phyloP scores from a whole-genome alignment of 2,797 vertebrate species.

The Florisuga fusca region DNA sequence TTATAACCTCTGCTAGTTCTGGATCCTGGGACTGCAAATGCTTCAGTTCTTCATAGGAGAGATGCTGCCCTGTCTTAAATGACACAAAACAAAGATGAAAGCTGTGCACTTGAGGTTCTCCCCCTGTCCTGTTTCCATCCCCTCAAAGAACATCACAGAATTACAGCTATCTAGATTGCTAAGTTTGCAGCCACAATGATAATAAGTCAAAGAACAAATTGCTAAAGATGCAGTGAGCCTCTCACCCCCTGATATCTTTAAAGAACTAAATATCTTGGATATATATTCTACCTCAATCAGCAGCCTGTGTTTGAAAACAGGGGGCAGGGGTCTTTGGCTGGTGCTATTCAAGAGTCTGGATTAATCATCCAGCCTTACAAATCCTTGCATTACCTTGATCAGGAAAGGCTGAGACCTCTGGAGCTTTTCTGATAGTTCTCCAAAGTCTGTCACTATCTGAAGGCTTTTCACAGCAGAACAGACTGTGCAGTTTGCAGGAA shows the following conservation, averaged over 20 bases:
- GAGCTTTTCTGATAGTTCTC: slow-evolving; percentile 65
- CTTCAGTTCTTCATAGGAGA: slow-evolving; percentile 71
- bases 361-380: not conserved
- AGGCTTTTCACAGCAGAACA: slow-evolving; percentile 74
- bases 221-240: not conserved
- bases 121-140: not conserved
- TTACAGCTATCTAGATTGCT: not conserved
- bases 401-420: slow-evolving; percentile 86
- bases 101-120: not conserved
- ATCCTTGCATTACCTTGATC: slow-evolving; percentile 85
- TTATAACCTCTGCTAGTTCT: slow-evolving; percentile 68
- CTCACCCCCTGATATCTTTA: not conserved
- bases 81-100: not conserved
- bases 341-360: not conserved
- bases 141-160: not conserved
- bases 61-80: slow-evolving; percentile 72
- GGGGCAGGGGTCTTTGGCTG: not conserved
- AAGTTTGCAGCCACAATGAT: not conserved
- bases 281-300: not conserved
- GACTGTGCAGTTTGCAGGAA: slow-evolving; percentile 75
- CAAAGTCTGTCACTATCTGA: slow-evolving; percentile 55
- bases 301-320: not conserved
- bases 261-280: not conserved
- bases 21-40: slow-evolving; percentile 76
- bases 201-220: not conserved